Base-by-base conservation (phyloP, 2,888 invertebrate species). In the Copidosoma aretas region DNA sequence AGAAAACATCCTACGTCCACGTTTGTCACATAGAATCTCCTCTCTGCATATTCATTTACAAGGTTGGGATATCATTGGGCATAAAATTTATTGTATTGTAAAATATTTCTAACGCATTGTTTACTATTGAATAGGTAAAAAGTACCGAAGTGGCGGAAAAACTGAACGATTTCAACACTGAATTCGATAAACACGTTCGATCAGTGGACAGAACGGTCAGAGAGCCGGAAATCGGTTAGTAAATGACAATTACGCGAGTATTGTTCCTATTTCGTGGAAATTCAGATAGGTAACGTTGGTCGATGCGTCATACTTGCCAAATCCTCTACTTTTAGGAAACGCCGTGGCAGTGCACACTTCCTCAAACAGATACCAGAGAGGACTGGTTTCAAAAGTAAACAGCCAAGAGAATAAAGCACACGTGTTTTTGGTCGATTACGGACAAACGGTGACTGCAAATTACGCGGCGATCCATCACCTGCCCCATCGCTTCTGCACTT, bases 361-460 rank as follows among this genome's bases (percentile, higher is more conserved):
- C 84, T 10, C 1, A 5, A 10, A 19, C 58, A 75, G 77, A 19
- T 84, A 82, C 71, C 74, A 78, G 56, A 91, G 91, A 64, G 91
- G 87, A 1, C 76, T 85, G 15, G 86, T 93, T 32, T 75, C 77
- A 3, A 86, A 82, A 51, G 78, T 87, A 17, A 49, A 41, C 1
- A 83, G 85, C 3, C 84, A 84, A 0, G 75, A 81, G 14, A 82
- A 84, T 75, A 84, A 78, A 79, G 88, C 89, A 25, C 84, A 86
- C 57, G 87, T 91, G 39, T 82, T 84, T 73, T 87, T 89, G 71
- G 88, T 91, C 0, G 93, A 93, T 84, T 84, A 83, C 76, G 93
- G 93, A 49, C 83, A 82, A 63, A 78, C 75, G 15, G 83, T 86
- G 64, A 80, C 81, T 1, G 82, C 89, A 60, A 82, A 85, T 57